Base-by-base conservation (phyloP, 2,113 vertebrate genomes). In the Plectropomus leopardus region DNA sequence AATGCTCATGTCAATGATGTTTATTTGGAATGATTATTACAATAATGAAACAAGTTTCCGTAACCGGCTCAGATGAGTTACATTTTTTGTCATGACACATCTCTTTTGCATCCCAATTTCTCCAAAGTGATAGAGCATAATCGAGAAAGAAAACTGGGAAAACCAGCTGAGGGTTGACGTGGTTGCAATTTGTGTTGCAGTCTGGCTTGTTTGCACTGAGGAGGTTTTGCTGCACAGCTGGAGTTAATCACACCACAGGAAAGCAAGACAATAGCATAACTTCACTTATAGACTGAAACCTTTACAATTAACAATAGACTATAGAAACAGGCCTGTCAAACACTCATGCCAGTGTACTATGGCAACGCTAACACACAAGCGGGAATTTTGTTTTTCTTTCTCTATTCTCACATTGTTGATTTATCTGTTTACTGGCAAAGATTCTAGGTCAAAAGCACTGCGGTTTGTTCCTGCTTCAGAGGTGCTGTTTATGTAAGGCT, bases 401-500 rank as follows among this genome's bases (percentile, higher is more conserved):
- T 71, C 60, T 42, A 13, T 78, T 83, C 59, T 72, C 3, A 5
- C 45, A 54, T 78, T 72, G 74, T 76, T 85, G 84, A 84, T 88
- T 83, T 80, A 83, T 88, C 53, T 80, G 76, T 93, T 93, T 89
- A 87, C 84, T 84, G 76, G 80, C 86, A 89, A 16, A 85, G 86
- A 81, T 80, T 88, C 64, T 50, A 80, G 87, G 87, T 84, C 76
- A 76, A 68, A 26, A 78, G 60, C 47, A 44, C 47, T 72, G 84
- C 4, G 2, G 70, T 83, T 89, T 86, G 64, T 92, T 92, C 77
- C 92, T 82, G 76, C 77, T 90, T 80, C 66, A 78, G 83, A 88
- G 78, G 80, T 83, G 89, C 81, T 94, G 92, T 95, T 95, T 94
- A 94, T 89, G 89, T 92, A 93, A 93, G 90, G 84, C 57, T 80